A percentile compares a stretch with the other conserved stretches of the same genome.
These are phyloP conservation scores for Gallinago stenura DNA, from an alignment of 2,797 vertebrate genomes.

Conservation along the genomic window DNA sequence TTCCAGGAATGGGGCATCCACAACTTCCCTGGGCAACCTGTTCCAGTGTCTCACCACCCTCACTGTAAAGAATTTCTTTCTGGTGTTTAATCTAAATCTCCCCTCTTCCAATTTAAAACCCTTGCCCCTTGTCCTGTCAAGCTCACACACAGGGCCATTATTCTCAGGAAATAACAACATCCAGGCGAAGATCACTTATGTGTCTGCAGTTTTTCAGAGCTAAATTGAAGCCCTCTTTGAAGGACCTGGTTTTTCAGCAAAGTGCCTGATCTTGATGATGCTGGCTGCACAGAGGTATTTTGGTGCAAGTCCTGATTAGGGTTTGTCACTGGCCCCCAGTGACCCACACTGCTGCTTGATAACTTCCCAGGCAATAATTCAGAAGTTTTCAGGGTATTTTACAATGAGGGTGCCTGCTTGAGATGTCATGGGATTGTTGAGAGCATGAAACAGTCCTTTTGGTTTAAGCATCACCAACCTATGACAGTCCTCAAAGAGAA, in stretches of 20 bases:
- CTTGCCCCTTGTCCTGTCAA: no score
- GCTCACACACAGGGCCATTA: background rate
- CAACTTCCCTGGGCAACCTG: no score
- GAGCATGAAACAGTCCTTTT: background rate
- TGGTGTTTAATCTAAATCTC: no score
- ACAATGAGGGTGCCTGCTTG: background rate
- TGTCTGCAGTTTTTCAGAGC: background rate
- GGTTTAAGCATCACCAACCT: background rate
- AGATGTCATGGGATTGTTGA: background rate
- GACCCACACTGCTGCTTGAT: background rate
- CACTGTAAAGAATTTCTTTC: no score
- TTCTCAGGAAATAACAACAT: background rate
- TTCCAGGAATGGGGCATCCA: no score
- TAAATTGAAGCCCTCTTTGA: background rate
- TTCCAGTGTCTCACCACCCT: no score
- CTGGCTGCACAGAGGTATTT: accelerated
- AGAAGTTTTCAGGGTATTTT: background rate
- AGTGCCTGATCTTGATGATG: background rate
- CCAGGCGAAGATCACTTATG: background rate
- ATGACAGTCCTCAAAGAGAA: background rate
- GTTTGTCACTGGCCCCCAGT: background rate
- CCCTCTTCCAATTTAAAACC: no score
- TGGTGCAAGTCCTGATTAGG: accelerated
- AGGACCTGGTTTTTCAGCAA: background rate
- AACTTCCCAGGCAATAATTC: background rate